A percentile compares a stretch with the other conserved stretches of the same genome.
Conservation (phyloP, 2,888 invertebrate genomes). For the Acronicta aceris region DNA sequence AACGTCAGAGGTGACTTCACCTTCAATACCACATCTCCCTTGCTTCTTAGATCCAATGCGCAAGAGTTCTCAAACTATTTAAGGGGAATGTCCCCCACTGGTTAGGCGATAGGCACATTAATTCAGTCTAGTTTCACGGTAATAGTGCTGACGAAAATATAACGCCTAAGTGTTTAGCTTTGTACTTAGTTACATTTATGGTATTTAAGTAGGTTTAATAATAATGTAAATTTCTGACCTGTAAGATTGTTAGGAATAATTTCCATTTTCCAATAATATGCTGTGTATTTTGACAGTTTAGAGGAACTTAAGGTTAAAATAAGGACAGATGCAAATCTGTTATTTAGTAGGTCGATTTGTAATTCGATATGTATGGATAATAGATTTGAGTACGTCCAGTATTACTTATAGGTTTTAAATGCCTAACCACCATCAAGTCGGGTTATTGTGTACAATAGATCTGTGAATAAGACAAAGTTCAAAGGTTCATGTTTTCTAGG, state of each 20-base stretch:
- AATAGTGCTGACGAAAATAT: constrained; percentile 45
- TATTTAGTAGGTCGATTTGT: constrained; percentile 9
- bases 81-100: constrained; percentile 47
- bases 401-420: no score
- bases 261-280: constrained; percentile 20
- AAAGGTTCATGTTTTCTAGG: no score
- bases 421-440: no score
- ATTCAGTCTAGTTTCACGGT: constrained; percentile 32
- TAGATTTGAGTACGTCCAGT: no score
- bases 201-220: no score
- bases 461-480: no score
- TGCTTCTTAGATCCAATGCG: constrained; percentile 4
- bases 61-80: constrained; percentile 38
- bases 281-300: constrained; percentile 15
- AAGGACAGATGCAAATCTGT: constrained; percentile 25
- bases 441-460: no score
- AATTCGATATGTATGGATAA: no score
- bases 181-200: constrained; percentile 40
- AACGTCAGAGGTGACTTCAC: not conserved
- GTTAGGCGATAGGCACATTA: constrained; percentile 43
- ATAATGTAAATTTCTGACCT: not conserved
- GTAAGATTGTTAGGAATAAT: constrained; percentile 33
- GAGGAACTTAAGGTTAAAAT: not conserved
- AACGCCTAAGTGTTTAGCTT: constrained; percentile 41
- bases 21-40: not conserved